These are phyloP conservation scores for Osmerus eperlanus DNA, from an alignment of 2,113 vertebrate species.

Conservation along the genomic window DNA sequence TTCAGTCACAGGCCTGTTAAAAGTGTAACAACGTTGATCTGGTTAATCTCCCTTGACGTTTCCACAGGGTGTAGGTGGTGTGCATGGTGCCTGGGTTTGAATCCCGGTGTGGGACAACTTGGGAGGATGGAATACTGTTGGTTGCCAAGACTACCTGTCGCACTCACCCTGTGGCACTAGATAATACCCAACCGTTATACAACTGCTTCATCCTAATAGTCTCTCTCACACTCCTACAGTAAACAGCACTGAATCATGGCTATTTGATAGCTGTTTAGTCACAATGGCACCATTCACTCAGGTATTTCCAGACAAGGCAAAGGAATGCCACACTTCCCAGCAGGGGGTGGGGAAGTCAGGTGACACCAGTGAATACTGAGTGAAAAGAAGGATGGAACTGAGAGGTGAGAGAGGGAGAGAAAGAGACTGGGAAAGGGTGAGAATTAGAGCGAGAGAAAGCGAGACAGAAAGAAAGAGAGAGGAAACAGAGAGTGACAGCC, in stretches of 20 bases:
- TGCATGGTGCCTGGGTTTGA: too few species aligned
- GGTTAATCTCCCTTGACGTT: too few species aligned
- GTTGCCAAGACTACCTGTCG: too few species aligned
- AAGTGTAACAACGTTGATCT: too few species aligned
- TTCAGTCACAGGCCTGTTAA: too few species aligned
- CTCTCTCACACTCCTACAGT: slow-evolving; percentile 28
- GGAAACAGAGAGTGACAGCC: not conserved
- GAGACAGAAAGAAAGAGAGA: not conserved
- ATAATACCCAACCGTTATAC: too few species aligned
- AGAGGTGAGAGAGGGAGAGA: not conserved
- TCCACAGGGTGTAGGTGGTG: too few species aligned
- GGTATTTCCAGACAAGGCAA: slow-evolving; percentile 42
- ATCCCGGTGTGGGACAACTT: too few species aligned
- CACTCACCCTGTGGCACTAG: too few species aligned
- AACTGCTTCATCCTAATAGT: slow-evolving; percentile 36
- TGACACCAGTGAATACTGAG: not conserved
- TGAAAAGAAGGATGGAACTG: too few species aligned
- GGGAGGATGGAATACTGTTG: too few species aligned
- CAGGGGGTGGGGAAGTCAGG: slow-evolving; percentile 33
- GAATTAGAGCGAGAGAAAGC: not conserved
- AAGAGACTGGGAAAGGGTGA: not conserved
- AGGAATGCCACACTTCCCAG: slow-evolving; percentile 6
- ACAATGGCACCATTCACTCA: too few species aligned
- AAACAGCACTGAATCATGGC: slow-evolving; percentile 35
- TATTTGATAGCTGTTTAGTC: slow-evolving; percentile 41